Base-by-base conservation (phyloP, 2,113 vertebrate species). In the Dipodomys stephensi region DNA sequence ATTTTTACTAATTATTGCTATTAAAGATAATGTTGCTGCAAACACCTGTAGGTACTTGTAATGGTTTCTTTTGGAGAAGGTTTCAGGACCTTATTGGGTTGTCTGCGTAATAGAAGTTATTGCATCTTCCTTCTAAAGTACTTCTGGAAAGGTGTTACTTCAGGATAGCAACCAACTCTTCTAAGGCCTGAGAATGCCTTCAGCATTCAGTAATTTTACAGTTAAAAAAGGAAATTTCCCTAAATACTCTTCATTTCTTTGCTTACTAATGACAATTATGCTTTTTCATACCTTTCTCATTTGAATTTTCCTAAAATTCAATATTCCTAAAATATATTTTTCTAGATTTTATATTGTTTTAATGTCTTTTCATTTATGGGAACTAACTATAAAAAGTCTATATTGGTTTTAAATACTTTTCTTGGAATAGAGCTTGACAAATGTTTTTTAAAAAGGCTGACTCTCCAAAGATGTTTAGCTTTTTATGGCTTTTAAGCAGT, bases 61-160 rank as follows among this genome's bases (percentile, higher is more conserved):
- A 81, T 82, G 53, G 83, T 87, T 94, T 92, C 39, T 84, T 89
- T 82, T 89, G 73, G 60, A 93, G 88, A 72, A 39, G 22, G 84
- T 92, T 81, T 73, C 28, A 67, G 72, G 57, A 79, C 25, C 4
- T 86, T 69, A 80, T 0, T 62, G 44, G 57, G n/a, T 53, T 89
- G 46, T 20, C 46, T 57, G 44, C 30, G 71, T 91, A 53, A 28
- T 81, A 87, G 76, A 91, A 91, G 60, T 25, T 69, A 35, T 27
- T 74, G 69, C 39, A 27, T 79, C 30, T 32, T 91, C 2, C 23
- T 18, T 95, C 64, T 78, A 78, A 80, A 91, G 88, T 15, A 6
- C 32, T 83, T 95, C 28, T 57, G 30, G n/a, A 72, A 65, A 86
- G 4, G n/a, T 44, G 10, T 9, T 28, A 15, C 2, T 13, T 83